Conservation (phyloP, 2,888 invertebrate genomes). For the Leptura quadrifasciata region DNA sequence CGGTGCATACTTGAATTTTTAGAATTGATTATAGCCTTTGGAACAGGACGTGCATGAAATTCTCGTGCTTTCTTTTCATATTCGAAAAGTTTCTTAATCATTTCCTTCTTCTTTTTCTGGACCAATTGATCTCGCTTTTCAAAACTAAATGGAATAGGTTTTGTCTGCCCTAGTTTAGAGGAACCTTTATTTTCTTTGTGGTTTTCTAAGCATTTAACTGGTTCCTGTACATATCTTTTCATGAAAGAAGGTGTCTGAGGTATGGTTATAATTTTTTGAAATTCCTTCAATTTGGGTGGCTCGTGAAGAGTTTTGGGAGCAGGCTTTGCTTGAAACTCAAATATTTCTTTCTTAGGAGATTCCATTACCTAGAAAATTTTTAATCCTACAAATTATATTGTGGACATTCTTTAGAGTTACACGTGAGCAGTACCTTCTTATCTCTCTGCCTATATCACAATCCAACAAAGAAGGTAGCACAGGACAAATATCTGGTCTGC, state of each 20-base stretch:
- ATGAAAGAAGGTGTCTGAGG: constrained; percentile 61
- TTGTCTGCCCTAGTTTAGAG: constrained; percentile 49
- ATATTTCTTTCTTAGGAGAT: constrained; percentile 43
- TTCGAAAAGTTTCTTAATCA: constrained; percentile 77
- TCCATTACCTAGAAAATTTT: constrained; percentile 36
- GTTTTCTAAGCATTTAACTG: constrained; percentile 15
- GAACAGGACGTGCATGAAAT: constrained; percentile 84
- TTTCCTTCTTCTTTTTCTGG: constrained; percentile 77
- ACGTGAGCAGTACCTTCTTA: too few species aligned
- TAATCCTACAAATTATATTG: too few species aligned
- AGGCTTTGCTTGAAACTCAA: constrained; percentile 78
- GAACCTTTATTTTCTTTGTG: constrained; percentile 24
- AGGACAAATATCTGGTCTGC: too few species aligned
- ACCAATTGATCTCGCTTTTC: constrained; percentile 79
- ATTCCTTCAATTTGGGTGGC: constrained; percentile 66
- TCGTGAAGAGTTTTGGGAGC: constrained; percentile 77
- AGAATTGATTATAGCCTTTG: constrained; percentile 67
- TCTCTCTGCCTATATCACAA: too few species aligned
- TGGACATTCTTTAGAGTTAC: too few species aligned
- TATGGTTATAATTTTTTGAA: constrained; percentile 43
- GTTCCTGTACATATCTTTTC: constrained; percentile 48
- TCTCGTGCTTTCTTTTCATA: constrained; percentile 78
- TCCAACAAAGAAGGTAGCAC: too few species aligned
- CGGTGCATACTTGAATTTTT: constrained; percentile 13
- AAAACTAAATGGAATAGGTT: constrained; percentile 81